Conservation (phyloP, 1,140 invertebrate species). For the Drosophila pruinosa region DNA sequence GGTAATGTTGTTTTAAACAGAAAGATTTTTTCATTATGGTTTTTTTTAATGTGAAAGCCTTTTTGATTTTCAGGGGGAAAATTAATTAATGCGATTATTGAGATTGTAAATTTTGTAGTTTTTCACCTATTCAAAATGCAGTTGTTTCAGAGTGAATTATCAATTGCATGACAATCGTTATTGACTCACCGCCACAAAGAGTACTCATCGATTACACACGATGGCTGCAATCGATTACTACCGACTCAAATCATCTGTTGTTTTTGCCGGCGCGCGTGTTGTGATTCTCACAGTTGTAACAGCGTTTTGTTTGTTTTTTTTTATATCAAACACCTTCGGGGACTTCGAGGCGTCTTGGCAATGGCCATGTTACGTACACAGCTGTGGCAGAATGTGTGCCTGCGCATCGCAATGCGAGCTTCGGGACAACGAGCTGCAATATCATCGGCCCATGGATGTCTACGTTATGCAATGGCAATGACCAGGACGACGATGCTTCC, state of each 20-base stretch:
- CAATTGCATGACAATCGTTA: too few species aligned
- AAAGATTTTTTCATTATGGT: too few species aligned
- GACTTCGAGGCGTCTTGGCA: not conserved
- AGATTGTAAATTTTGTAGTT: too few species aligned
- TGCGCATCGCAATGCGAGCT: constrained; percentile 4
- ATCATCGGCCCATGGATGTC: constrained; percentile 1
- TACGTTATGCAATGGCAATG: constrained; percentile 30
- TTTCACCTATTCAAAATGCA: too few species aligned
- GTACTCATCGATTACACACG: not conserved
- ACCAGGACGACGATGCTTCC: not conserved
- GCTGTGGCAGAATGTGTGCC: constrained; percentile 32
- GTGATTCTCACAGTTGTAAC: not conserved
- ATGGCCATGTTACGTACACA: constrained; percentile 48
- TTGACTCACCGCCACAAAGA: not conserved
- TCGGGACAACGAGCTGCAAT: not conserved
- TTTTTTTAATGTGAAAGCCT: too few species aligned
- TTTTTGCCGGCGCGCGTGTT: constrained; percentile 37
- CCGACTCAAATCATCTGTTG: not conserved
- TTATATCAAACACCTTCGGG: not conserved
- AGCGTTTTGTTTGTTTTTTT: constrained; percentile 4
- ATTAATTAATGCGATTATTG: too few species aligned
- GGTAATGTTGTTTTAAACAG: too few species aligned
- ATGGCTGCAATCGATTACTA: not conserved
- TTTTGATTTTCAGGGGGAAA: too few species aligned
- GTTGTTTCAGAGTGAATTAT: too few species aligned